phyloP scores from a whole-genome alignment of 2,797 vertebrate species.

The Furcifer pardalis region DNA sequence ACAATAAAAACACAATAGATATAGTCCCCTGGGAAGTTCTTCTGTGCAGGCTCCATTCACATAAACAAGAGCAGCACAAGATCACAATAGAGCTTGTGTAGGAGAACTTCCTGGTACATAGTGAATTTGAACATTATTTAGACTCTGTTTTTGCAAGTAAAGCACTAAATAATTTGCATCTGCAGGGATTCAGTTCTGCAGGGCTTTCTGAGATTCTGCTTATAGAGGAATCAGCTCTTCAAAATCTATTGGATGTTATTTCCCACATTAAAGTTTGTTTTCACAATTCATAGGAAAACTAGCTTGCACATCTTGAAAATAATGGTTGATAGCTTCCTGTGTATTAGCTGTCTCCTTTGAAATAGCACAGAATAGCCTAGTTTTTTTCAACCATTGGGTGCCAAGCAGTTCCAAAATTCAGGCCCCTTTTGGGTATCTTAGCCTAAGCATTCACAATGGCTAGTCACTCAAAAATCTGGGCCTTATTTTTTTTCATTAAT shows the following conservation, averaged over 20 bases:
- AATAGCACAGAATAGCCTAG: neutral
- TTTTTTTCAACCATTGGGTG: constrained; percentile 12
- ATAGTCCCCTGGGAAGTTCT: constrained; percentile 6
- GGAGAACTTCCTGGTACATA: constrained; percentile 14
- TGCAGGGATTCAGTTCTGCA: neutral
- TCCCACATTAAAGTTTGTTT: constrained; percentile 36
- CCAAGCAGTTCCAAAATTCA: accelerated
- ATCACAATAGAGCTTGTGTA: neutral
- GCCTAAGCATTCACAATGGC: accelerated
- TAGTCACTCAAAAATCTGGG: neutral
- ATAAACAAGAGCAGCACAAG: neutral
- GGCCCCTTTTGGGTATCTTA: constrained; percentile 17
- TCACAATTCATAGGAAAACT: constrained; percentile 33
- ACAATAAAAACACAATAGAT: constrained; percentile 21
- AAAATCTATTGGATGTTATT: constrained; percentile 17
- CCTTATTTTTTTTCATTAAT: constrained; percentile 14
- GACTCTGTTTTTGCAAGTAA: neutral
- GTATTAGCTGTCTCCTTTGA: neutral
- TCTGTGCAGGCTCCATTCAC: constrained; percentile 3
- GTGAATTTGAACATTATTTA: constrained; percentile 1
- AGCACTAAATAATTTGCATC: neutral
- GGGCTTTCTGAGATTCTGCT: neutral
- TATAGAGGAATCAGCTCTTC: neutral
- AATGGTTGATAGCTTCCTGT: neutral
- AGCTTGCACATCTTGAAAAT: neutral